Percentiles rank a stretch among this genome's conserved stretches.
Evolutionary conservation across 2,888 invertebrate species (phyloP).

Genomic region (Drosophila pseudotakahashii): DNA sequence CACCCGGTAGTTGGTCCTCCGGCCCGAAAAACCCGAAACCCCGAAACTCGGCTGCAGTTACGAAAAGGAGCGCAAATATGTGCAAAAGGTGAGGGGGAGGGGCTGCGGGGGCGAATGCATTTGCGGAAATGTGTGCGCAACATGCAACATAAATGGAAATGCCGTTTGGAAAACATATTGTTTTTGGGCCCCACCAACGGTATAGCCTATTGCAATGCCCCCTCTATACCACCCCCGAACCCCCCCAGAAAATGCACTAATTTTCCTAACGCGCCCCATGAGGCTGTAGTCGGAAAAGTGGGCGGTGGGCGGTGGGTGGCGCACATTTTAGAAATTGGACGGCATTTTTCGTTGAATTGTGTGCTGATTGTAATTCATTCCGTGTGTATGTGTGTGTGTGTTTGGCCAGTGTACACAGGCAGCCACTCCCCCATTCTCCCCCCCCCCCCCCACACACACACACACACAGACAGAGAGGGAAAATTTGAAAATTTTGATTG

Average conservation of each 20-base stretch:
- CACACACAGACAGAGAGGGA: constrained; percentile 49
- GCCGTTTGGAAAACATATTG: constrained; percentile 80
- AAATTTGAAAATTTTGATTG: constrained; percentile 83
- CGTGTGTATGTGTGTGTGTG: constrained; percentile 52
- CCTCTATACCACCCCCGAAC: no score
- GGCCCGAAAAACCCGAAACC: constrained; percentile 44
- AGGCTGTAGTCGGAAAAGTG: constrained; percentile 20
- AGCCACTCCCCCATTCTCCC: constrained; percentile 1
- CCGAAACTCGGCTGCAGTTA: constrained; percentile 35
- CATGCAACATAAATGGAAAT: constrained; percentile 78
- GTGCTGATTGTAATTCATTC: constrained; percentile 81
- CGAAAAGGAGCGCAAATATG: constrained; percentile 61
- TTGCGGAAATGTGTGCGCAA: constrained; percentile 80
- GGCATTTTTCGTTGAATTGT: constrained; percentile 80
- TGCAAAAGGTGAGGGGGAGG: constrained; percentile 9
- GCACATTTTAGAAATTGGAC: constrained; percentile 79
- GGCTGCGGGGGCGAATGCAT: constrained; percentile 53
- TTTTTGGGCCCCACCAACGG: constrained; percentile 62
- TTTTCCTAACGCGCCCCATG: constrained; percentile 75
- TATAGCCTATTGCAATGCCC: not conserved
- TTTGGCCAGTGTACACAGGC: constrained; percentile 57
- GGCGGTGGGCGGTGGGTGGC: constrained; percentile 27
- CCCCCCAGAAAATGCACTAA: constrained; percentile 72
- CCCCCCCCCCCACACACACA: not conserved
- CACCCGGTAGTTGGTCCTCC: constrained; percentile 15